phyloP scores from a whole-genome alignment of 2,888 invertebrate genomes.

The Cataglyphis livida region DNA sequence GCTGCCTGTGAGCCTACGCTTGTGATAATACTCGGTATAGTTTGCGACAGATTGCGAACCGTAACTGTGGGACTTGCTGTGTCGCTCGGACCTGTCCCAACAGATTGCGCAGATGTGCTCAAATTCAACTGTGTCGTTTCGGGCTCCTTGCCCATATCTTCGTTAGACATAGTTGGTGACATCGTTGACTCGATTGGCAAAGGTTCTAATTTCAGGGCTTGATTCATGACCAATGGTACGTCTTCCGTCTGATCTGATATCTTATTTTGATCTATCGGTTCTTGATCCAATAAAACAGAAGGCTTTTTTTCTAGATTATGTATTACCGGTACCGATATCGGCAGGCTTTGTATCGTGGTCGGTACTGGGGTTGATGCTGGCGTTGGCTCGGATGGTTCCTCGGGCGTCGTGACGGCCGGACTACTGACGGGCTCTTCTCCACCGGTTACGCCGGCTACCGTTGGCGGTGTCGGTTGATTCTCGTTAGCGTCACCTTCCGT shows the following conservation, averaged over 20 bases:
- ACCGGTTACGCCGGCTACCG: constrained; percentile 63
- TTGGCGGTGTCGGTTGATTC: constrained; percentile 76
- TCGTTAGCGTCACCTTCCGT: constrained; percentile 80
- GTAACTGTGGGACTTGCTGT: constrained; percentile 75
- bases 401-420: constrained; percentile 77
- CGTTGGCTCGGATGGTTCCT: constrained; percentile 79
- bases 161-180: constrained; percentile 74
- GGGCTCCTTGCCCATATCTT: constrained; percentile 77
- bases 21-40: constrained; percentile 74
- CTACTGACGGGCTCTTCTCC: constrained; percentile 75
- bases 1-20: constrained; percentile 62
- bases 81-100: constrained; percentile 68
- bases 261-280: constrained; percentile 60
- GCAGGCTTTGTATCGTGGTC: constrained; percentile 79
- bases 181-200: constrained; percentile 78
- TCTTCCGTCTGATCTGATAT: constrained; percentile 79
- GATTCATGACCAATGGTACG: constrained; percentile 76
- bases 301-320: constrained; percentile 82
- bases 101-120: constrained; percentile 64
- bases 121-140: constrained; percentile 72
- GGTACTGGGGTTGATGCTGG: constrained; percentile 78
- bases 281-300: constrained; percentile 45
- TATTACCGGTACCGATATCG: constrained; percentile 84
- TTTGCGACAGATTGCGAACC: constrained; percentile 81
- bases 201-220: constrained; percentile 82